Conservation (phyloP, 2,113 vertebrate genomes). For the Tenrec ecaudatus region DNA sequence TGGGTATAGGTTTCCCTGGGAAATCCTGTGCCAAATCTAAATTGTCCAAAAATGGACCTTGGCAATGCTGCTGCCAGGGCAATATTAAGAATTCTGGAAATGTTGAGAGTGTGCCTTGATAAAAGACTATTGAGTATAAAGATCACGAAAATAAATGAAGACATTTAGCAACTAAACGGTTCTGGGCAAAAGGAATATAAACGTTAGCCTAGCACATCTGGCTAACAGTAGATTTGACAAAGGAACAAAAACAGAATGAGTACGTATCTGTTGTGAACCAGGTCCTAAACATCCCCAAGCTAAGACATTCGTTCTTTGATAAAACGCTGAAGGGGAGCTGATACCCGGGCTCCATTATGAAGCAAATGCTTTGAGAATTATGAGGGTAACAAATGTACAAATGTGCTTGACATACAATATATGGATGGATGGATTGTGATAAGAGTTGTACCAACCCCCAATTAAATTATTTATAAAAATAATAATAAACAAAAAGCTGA, state of each 20-base stretch:
- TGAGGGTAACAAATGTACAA: no score
- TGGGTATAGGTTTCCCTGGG: background rate
- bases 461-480: no score
- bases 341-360: no score
- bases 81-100: background rate
- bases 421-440: no score
- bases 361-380: no score
- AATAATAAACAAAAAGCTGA: background rate
- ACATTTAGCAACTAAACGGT: background rate
- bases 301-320: conserved; percentile 25
- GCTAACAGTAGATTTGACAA: background rate
- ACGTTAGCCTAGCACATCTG: background rate
- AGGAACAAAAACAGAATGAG: background rate
- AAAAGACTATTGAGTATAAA: background rate
- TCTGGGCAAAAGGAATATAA: background rate
- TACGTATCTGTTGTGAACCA: background rate
- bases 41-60: background rate
- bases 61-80: background rate
- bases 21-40: background rate
- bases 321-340: no score
- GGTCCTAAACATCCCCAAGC: background rate
- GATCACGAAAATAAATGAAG: background rate
- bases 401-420: no score
- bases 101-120: background rate
- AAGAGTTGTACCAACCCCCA: no score